Conservation (phyloP, 2,113 vertebrate species). For the Chaenocephalus aceratus region DNA sequence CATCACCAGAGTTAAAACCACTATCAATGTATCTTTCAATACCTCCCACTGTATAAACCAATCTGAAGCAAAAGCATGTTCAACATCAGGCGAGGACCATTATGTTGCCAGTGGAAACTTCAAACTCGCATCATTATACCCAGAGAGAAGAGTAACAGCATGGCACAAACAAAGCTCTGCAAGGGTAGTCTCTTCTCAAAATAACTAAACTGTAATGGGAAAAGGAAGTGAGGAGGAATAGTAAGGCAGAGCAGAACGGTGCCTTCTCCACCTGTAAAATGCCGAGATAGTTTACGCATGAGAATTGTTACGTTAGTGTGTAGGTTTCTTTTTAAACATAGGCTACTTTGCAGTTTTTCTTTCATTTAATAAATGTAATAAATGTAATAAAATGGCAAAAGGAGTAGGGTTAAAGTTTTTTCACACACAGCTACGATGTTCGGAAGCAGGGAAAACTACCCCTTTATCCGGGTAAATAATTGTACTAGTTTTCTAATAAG, state of each 20-base stretch:
- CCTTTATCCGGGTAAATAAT: background rate
- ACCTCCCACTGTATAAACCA: no score
- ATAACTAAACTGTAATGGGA: background rate
- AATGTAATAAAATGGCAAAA: no score
- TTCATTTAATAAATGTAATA: background rate
- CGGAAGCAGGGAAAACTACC: no score
- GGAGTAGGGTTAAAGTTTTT: no score
- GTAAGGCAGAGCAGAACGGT: background rate
- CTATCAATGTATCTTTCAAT: slow-evolving; percentile 5
- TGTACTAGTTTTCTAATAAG: background rate
- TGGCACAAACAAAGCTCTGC: background rate
- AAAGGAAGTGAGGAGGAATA: background rate
- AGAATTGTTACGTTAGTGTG: background rate
- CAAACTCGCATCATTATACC: background rate
- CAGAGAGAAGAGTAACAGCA: background rate
- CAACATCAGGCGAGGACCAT: no score
- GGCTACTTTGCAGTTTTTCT: background rate
- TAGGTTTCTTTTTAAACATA: background rate
- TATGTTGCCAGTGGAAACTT: no score
- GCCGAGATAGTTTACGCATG: background rate
- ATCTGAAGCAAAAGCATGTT: no score
- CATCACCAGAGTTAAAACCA: slow-evolving; percentile 7
- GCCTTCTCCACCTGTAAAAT: background rate
- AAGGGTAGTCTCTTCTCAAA: background rate
- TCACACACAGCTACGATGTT: no score